Evolutionary conservation across 1,140 invertebrate species (phyloP).

Genomic region (Listronotus bonariensis): DNA sequence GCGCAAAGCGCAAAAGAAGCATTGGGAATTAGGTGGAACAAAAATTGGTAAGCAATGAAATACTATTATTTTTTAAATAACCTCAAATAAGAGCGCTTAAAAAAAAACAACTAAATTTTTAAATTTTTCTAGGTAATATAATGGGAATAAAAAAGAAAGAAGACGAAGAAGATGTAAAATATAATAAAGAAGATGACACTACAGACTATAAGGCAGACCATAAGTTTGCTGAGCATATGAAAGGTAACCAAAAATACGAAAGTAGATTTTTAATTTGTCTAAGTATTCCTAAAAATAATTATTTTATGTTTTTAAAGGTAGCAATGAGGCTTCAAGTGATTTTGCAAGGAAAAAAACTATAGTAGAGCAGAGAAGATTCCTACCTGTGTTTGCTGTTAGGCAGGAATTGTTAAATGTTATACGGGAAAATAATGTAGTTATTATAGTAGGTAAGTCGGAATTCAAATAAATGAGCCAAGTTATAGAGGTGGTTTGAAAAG

Average conservation of each 20-base stretch:
- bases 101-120: too few relatives aligned
- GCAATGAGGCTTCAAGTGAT: slow-evolving; percentile 77
- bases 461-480: too few relatives aligned
- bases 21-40: slow-evolving; percentile 98
- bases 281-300: too few relatives aligned
- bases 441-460: slow-evolving; percentile 74
- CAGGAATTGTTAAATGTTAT: slow-evolving; percentile 94
- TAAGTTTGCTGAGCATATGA: slow-evolving; percentile 96
- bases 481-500: too few relatives aligned
- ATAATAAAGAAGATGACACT: slow-evolving; percentile 64
- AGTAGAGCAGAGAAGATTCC: slow-evolving; percentile 84
- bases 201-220: slow-evolving; percentile 85
- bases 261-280: background rate
- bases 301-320: slow-evolving; percentile 15
- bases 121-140: slow-evolving; percentile 67
- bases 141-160: slow-evolving; percentile 91
- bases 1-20: slow-evolving; percentile 95
- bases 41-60: slow-evolving; percentile 69
- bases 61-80: too few relatives aligned
- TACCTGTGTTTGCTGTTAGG: slow-evolving; percentile 95
- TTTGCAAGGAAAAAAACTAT: slow-evolving; percentile 90
- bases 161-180: slow-evolving; percentile 71
- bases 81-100: too few relatives aligned
- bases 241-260: slow-evolving; percentile 53
- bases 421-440: slow-evolving; percentile 91